Base-by-base conservation (phyloP, 2,113 vertebrate species). In the Loxodonta africana region DNA sequence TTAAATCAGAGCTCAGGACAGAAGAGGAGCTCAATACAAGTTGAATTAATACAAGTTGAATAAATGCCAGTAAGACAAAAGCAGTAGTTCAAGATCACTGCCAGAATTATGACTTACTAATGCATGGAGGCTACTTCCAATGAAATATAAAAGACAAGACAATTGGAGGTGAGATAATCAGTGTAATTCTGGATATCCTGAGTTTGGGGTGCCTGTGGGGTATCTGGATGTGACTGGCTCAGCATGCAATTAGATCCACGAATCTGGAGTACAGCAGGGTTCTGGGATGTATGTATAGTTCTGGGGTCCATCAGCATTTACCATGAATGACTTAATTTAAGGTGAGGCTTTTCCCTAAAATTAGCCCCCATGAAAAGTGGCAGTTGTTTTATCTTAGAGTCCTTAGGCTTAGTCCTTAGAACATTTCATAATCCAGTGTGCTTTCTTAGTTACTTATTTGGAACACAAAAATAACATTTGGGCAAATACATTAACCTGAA, bases 401-500 rank as follows among this genome's bases (percentile, higher is more conserved):
- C 26, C 51, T 84, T 81, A 48, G 9, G 23, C 60, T 62, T 62
- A 62, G 60, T 62, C 21, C 60, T 62, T 62, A 62, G 23, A 37
- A 5, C 2, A 20, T 88, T 78, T 18, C 23, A 44, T 69, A 92
- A 86, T 88, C 77, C 46, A 63, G 81, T 88, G n/a, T 37, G 46
- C 17, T 69, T 25, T 92, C 84, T 81, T 73, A 83, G 85, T 92
- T 92, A 84, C 65, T 95, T 82, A 88, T 80, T 96, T 91, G 94
- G 65, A 94, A 77, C 21, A 67, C 71, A 48, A 20, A 88, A 88
- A 65, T 69, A 51, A 92, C 63, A 46, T 87, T 97, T 83, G 1
- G 53, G 88, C 11, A 74, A 67, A 78, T 23, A 65, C 46, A 92
- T 94, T 94, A 90, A 96, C 46, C 83, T 57, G 57, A 73, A 83